A percentile compares a stretch with the other conserved stretches of the same genome.
phyloP scores from a whole-genome alignment of 2,888 invertebrate species.

The Rhimphoctona megacephalus region DNA sequence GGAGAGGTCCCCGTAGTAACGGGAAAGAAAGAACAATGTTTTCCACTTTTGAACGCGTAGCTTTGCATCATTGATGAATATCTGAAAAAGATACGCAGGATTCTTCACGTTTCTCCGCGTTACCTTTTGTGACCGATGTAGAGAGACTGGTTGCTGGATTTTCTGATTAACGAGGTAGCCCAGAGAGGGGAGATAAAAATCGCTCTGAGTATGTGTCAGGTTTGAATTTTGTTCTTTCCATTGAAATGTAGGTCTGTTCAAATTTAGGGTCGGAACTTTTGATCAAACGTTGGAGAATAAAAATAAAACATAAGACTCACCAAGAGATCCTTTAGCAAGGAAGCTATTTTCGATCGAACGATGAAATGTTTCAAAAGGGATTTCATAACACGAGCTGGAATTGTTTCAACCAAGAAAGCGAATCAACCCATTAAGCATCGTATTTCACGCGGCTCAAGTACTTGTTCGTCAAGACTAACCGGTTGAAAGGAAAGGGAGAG shows the following conservation, averaged over 20 bases:
- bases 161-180: constrained; percentile 2
- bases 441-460: constrained; percentile 71
- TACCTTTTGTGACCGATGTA: neutral
- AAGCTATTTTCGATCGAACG: neutral
- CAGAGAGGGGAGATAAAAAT: neutral
- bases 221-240: neutral
- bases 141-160: constrained; percentile 6
- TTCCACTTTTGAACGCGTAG: constrained; percentile 39
- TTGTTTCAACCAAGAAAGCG: constrained; percentile 68
- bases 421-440: constrained; percentile 78
- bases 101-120: neutral
- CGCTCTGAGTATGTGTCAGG: neutral
- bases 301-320: neutral
- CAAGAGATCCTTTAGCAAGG: neutral
- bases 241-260: neutral
- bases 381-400: neutral
- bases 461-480: constrained; percentile 47
- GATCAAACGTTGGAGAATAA: neutral
- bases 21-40: constrained; percentile 55
- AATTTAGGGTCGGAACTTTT: too few species aligned
- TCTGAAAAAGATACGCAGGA: constrained; percentile 14
- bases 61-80: constrained; percentile 38
- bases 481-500: constrained; percentile 39
- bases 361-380: neutral
- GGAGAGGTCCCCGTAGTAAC: neutral